Evolutionary conservation across 2,113 vertebrate species (phyloP), one percentile per base, ranked within the genome.

Genomic region (Guaruba guarouba): DNA sequence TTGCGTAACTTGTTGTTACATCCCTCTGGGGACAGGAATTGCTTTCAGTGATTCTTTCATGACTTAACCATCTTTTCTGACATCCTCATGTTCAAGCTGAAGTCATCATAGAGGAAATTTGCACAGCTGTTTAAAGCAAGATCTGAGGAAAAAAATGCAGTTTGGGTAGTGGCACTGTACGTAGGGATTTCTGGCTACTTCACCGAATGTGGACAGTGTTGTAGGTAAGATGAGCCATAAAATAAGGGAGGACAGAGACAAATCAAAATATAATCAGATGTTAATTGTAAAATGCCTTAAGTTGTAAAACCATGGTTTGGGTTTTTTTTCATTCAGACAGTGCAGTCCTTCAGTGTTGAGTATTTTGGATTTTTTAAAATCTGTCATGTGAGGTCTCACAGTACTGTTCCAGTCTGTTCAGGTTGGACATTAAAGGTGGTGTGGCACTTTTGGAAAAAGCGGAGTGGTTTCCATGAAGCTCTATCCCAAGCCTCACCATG

Each of bases 1-100:
- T 95, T 97, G 84, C 78, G 84, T 93, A 96, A 82, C 83, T 82
- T 86, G 33, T 69, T 82, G 49, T 82, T 89, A 87, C 93, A 88
- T 79, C 39, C 69, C 86, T 87, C 61, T 3, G 3, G 81, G 89
- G 39, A 73, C 54, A 41, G 57, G 52, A 73, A 91, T 93, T 91
- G 43, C 48, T 87, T 73, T 52, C 74, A 52, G 69, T 82, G 39
- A 49, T 84, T 82, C 66, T 84, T 86, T 87, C 69, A 49, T 85
- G 86, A 49, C 69, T 92, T 91, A 89, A 91, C 33, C 44, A 73
- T 78, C 69, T 13, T 84, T 95, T 89, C 48, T 64, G 29, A 44
- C 66, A 62, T 79, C 66, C 35, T 89, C 49, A n/a, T 2, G 1
- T 69, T 91, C 48, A 89, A 82, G 35, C 49, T 93, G 69, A 82